A percentile compares a stretch with the other conserved stretches of the same genome.
Evolutionary conservation across 1,140 invertebrate genomes (phyloP).

Genomic region (Drosophila nasuta): DNA sequence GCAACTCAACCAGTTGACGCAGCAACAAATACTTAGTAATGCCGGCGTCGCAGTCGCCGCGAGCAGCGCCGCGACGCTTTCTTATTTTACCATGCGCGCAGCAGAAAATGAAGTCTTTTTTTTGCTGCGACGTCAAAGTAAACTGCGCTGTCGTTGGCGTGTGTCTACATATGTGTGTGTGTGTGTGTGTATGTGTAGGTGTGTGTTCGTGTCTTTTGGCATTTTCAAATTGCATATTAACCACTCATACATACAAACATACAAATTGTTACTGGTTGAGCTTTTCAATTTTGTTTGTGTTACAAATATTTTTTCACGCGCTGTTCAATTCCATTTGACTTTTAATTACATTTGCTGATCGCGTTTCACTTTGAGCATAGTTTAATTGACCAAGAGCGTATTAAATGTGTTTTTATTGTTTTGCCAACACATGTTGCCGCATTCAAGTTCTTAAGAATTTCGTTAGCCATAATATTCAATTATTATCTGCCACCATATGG

Average conservation of each 20-base stretch:
- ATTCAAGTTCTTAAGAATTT: background rate
- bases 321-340: constrained; percentile 22
- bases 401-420: background rate
- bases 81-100: constrained; percentile 37
- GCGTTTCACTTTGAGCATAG: constrained; percentile 8
- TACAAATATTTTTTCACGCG: constrained; percentile 16
- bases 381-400: constrained; percentile 10
- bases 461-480: background rate
- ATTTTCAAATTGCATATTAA: constrained; percentile 34
- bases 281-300: constrained; percentile 9
- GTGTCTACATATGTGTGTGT: constrained; percentile 1
- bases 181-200: constrained; percentile 13
- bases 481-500: constrained; percentile 14
- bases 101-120: constrained; percentile 27
- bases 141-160: constrained; percentile 36
- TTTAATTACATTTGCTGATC: constrained; percentile 27
- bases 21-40: constrained; percentile 28
- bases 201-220: constrained; percentile 34
- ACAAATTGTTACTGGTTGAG: constrained; percentile 8
- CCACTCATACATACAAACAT: constrained; percentile 10
- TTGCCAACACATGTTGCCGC: constrained; percentile 4
- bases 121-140: constrained; percentile 23
- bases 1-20: constrained; percentile 69
- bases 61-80: constrained; percentile 30
- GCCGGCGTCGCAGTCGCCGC: constrained; percentile 10